Conservation (phyloP, 1,140 invertebrate species). For the Nylanderia fulva region DNA sequence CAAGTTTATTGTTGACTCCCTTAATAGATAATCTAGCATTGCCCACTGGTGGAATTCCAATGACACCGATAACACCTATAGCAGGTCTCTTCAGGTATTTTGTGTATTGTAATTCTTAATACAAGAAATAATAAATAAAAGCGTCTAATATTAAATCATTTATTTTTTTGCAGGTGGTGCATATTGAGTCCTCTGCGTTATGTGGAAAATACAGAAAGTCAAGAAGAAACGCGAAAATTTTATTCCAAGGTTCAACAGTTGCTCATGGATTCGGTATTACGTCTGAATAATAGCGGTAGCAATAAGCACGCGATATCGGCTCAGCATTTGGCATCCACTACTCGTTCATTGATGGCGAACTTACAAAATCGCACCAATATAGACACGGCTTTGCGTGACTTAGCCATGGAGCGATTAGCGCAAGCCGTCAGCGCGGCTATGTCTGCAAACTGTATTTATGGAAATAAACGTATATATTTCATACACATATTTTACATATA, state of each 20-base stretch:
- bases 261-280: slow-evolving; percentile 83
- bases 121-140: slow-evolving; percentile 26
- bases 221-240: slow-evolving; percentile 77
- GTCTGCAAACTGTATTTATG: slow-evolving; percentile 91
- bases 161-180: slow-evolving; percentile 79
- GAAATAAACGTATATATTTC: slow-evolving; percentile 87
- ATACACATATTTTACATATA: slow-evolving; percentile 28
- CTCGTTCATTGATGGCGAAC: slow-evolving; percentile 73
- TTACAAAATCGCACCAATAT: slow-evolving; percentile 73
- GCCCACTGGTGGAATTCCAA: slow-evolving; percentile 92
- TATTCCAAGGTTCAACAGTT: slow-evolving; percentile 84
- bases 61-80: slow-evolving; percentile 93
- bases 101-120: neutral
- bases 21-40: slow-evolving; percentile 89
- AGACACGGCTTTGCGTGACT: slow-evolving; percentile 68
- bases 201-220: slow-evolving; percentile 61
- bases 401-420: slow-evolving; percentile 90
- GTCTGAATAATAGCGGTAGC: slow-evolving; percentile 79
- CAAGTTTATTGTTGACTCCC: slow-evolving; percentile 90
- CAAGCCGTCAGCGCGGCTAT: slow-evolving; percentile 92
- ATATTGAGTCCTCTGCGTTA: slow-evolving; percentile 80
- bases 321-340: slow-evolving; percentile 83
- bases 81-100: slow-evolving; percentile 89
- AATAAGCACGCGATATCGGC: slow-evolving; percentile 85
- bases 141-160: neutral